phyloP scores from a whole-genome alignment of 2,888 invertebrate species.

The Sinohyriopsis cumingii region DNA sequence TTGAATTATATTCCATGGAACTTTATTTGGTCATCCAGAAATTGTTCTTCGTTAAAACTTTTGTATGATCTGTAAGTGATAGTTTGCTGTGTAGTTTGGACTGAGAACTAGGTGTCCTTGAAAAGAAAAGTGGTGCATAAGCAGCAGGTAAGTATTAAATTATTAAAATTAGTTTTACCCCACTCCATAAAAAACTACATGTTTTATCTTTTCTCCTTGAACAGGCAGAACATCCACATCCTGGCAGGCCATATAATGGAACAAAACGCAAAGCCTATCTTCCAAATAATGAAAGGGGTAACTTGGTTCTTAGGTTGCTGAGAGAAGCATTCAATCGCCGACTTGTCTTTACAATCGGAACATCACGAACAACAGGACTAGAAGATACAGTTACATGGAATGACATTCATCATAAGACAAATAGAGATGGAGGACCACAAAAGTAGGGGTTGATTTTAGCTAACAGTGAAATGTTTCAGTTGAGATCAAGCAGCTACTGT shows the following conservation, averaged over 20 bases:
- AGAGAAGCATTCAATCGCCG: slow-evolving; percentile 43
- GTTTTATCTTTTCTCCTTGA: background rate
- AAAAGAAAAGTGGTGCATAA: too few relatives aligned
- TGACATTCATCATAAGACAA: slow-evolving; percentile 49
- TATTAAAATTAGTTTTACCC: too few relatives aligned
- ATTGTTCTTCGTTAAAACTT: too few relatives aligned
- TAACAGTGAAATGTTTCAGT: too few relatives aligned
- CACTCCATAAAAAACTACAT: too few relatives aligned
- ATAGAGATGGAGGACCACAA: slow-evolving; percentile 31
- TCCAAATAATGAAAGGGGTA: slow-evolving; percentile 48
- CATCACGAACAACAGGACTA: slow-evolving; percentile 53
- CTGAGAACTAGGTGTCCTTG: too few relatives aligned
- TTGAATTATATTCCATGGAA: too few relatives aligned
- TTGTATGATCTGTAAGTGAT: too few relatives aligned
- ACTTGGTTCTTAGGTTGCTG: slow-evolving; percentile 40
- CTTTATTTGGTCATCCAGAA: too few relatives aligned
- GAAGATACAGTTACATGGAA: slow-evolving; percentile 54
- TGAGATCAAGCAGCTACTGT: too few relatives aligned
- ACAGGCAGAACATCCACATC: slow-evolving; percentile 47
- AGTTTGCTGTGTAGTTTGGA: too few relatives aligned
- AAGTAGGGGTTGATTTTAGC: slow-evolving; percentile 21
- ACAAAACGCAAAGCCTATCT: slow-evolving; percentile 49
- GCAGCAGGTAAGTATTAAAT: too few relatives aligned
- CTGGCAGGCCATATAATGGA: slow-evolving; percentile 46
- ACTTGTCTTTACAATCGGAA: slow-evolving; percentile 56